phyloP scores from a whole-genome alignment of 1,140 invertebrate genomes.

The Cydia splendana region DNA sequence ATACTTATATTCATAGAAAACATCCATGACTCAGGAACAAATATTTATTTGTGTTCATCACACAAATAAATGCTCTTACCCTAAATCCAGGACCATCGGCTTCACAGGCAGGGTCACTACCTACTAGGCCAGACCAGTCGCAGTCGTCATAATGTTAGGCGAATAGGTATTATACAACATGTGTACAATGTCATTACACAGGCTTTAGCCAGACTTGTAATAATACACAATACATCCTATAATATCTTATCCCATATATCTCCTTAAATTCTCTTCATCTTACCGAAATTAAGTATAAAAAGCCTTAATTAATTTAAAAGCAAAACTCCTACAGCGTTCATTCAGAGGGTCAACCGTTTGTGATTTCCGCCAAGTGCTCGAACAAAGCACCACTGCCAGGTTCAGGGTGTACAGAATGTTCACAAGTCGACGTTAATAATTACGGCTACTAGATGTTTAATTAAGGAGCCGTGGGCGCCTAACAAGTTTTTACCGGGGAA shows the following conservation, averaged over 20 bases:
- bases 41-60: no score
- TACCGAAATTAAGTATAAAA: not conserved
- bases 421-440: slow-evolving; percentile 39
- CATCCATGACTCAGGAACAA: no score
- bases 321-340: not conserved
- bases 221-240: no score
- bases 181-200: no score
- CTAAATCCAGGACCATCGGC: no score
- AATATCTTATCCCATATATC: not conserved
- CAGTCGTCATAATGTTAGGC: no score
- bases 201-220: no score
- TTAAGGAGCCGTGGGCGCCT: slow-evolving; percentile 37
- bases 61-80: no score
- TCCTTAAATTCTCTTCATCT: not conserved
- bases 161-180: no score
- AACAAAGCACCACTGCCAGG: slow-evolving; percentile 1
- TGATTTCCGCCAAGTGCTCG: slow-evolving; percentile 5
- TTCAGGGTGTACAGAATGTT: slow-evolving; percentile 27
- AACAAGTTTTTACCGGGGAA: slow-evolving; percentile 41
- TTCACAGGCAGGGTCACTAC: no score
- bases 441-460: slow-evolving; percentile 42
- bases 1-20: no score
- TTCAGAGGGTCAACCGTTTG: slow-evolving; percentile 26
- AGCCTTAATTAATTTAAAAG: not conserved
- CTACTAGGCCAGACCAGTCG: no score